phyloP scores from a whole-genome alignment of 1,140 invertebrate species.

The Harpegnathos saltator region DNA sequence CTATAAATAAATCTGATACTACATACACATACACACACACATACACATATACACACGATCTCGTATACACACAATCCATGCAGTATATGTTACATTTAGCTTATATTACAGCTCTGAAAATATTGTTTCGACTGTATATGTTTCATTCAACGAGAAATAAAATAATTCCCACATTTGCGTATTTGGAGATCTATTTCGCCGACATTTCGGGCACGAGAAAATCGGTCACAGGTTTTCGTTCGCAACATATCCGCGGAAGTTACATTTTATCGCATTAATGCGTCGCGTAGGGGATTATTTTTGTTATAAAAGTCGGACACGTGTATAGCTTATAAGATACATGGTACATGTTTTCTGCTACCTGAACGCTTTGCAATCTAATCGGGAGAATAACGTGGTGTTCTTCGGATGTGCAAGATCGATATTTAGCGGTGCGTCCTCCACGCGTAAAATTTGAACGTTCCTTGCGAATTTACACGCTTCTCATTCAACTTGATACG shows the following conservation, averaged over 20 bases:
- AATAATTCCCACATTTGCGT: too few species aligned
- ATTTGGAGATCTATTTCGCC: too few species aligned
- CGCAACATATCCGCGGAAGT: not conserved
- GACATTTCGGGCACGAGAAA: too few species aligned
- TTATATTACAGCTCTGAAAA: too few species aligned
- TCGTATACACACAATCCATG: too few species aligned
- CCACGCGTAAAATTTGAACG: constrained; percentile 12
- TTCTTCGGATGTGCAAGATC: constrained; percentile 3
- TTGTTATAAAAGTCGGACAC: not conserved
- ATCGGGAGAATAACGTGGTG: constrained; percentile 22
- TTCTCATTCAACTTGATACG: constrained; percentile 56
- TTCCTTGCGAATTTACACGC: constrained; percentile 47
- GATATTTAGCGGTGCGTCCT: constrained; percentile 26
- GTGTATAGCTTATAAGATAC: constrained; percentile 16
- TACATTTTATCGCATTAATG: not conserved
- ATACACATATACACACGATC: too few species aligned
- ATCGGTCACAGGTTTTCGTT: too few species aligned
- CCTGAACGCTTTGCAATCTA: constrained; percentile 42
- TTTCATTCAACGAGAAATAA: too few species aligned
- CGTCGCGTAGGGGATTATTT: not conserved
- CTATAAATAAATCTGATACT: constrained; percentile 30
- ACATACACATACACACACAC: too few species aligned
- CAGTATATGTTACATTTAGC: too few species aligned
- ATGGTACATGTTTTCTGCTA: not conserved
- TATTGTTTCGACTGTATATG: too few species aligned